Evolutionary conservation across 2,797 vertebrate genomes (phyloP), one percentile per base, ranked within the genome.

Genomic region (Monodelphis domestica): DNA sequence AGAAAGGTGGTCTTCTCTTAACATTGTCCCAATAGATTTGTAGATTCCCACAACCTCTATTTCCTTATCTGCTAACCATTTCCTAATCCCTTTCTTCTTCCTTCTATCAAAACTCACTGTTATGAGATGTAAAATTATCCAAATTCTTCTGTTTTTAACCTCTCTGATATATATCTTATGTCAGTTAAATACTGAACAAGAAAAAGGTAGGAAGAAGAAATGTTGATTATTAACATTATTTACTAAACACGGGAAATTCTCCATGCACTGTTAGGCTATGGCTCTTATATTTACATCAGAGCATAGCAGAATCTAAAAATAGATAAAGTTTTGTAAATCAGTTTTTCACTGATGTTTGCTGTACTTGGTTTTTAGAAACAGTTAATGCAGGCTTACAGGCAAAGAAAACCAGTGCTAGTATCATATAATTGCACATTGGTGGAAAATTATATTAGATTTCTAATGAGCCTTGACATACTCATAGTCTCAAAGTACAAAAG

Each of bases 281-380:
- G 29, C 45, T 96, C 59, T 89, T 93, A 91, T 12, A 87, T 93
- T 96, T 63, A 93, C 14, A 53, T 95, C 96, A 97, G 89, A 90
- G 84, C 96, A 92, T 96, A 93, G 89, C 93, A 53, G 94, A 94
- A 45, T 88, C 95, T 96, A 96, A 96, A 96, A 96, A 96, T 97
- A 97, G 91, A 93, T 55, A 88, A 11, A 93, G 92, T 89, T 96
- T 91, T 96, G 28, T 92, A 55, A 33, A 2, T 54, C 56, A 95
- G 90, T 52, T 97, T 90, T 90, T 96, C 88, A 87, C 95, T 91
- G 59, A 88, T 29, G 90, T 95, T 96, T 96, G 94, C 30, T 96
- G 52, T 3, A 91, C 92, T 93, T 93, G 87, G 45, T 97, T 97
- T 93, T 45, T n/a, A 96, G 90, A 95, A 93, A 91, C 55, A 26